Base-by-base conservation (phyloP, 2,797 vertebrate species). In the Notolepis coatsorum region DNA sequence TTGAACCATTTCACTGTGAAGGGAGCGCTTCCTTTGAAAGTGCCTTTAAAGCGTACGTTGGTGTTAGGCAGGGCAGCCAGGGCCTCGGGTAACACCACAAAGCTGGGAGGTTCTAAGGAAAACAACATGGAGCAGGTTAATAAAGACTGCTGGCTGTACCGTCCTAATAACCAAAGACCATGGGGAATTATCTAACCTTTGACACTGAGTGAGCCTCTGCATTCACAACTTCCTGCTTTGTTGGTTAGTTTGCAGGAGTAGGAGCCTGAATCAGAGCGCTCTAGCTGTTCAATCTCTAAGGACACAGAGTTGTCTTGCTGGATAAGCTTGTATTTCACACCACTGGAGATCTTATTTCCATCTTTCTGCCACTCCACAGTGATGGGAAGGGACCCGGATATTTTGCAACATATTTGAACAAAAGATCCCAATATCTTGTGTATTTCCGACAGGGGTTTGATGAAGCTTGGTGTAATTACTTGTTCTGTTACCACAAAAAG, bases 1-100 rank as follows among this genome's bases (percentile, higher is more conserved):
- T 96, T 98, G 80, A 98, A 96, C 98, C 98, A 99, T 84, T 96
- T 98, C 76, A 99, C 89, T n/a, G 81, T 94, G 85, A 99, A 98
- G 0, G 97, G 96, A 3, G 95, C 93, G 0, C 96, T 98, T 92
- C 98, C 98, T 84, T 94, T 96, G 45, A 99, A 94, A 3, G 92
- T 90, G 63, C 94, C 90, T 83, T 96, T 98, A 89, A 99, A 97
- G 68, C 95, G 96, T 51, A 98, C 96, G 0, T 91, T 94, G 54
- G 95, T 90, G 60, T 95, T 95, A 61, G 96, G 97, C 21, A 98
- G 77, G 47, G 94, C 94, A 60, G 91, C 93, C 74, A 97, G 96
- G 10, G 92, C 91, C 79, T 95, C 94, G 38, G 94, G 96, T 86
- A 90, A 90, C 70, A 87, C 82, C 86, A 95, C 89, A 93, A 99